phyloP scores from a whole-genome alignment of 2,113 vertebrate genomes.

The Malurus cyaneus region DNA sequence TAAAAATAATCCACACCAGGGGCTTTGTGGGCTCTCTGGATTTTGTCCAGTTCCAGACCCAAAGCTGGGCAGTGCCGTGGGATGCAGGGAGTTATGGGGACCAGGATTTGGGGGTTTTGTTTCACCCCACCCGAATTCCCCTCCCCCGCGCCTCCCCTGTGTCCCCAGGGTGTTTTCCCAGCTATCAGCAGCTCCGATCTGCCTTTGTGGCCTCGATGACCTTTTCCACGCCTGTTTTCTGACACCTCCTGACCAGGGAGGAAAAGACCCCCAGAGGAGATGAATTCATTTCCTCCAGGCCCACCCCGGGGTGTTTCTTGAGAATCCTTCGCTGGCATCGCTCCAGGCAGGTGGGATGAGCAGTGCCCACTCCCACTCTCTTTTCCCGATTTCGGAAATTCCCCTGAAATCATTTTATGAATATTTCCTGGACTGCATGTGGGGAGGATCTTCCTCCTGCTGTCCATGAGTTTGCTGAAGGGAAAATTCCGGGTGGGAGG shows the following conservation, averaged over 20 bases:
- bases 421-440: fast-evolving
- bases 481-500: neutral
- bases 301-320: neutral
- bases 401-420: neutral
- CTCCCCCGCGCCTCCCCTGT: fast-evolving
- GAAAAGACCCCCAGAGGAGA: neutral
- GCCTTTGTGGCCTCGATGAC: neutral
- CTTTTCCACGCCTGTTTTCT: neutral
- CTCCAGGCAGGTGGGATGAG: fast-evolving
- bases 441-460: neutral
- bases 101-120: neutral
- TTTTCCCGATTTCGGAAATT: neutral
- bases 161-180: fast-evolving
- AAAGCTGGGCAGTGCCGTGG: fast-evolving
- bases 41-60: neutral
- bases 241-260: neutral
- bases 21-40: neutral
- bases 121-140: too few species aligned
- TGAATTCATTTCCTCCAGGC: neutral
- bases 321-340: fast-evolving
- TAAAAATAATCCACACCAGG: neutral
- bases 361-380: fast-evolving
- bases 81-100: fast-evolving
- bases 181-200: neutral
- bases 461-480: fast-evolving